Evolutionary conservation across 2,888 invertebrate species (phyloP), one percentile per base, ranked within the genome.

Genomic region (Copidosoma aretas): DNA sequence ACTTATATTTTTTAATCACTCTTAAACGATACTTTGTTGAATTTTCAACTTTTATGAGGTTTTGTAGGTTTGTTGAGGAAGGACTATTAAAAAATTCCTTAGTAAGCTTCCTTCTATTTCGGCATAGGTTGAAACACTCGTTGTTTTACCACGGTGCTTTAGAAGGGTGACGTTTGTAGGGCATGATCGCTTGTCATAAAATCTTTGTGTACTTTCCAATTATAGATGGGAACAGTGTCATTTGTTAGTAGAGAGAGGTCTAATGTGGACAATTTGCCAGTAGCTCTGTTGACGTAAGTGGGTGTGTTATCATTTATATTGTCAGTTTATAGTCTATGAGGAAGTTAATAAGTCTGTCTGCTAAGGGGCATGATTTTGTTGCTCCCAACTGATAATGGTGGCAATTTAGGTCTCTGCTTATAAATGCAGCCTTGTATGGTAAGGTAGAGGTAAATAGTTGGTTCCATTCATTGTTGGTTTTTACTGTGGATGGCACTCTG

Each of bases 301-400:
- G 51, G 61, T 1, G 52, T 12, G 15, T 39, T 52, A 17, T 51
- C 39, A 19, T 61, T 61, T 14, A 51, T 39, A 61, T 39, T 10
- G 19, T 8, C 10, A 61, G 21, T 14, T 61, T 19, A 12, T 39
- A 41, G 22, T 52, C 41, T n/a, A 21, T 39, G 5, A 61, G 21
- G 1, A 39, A n/a, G 12, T 61, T 52, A n/a, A 52, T 19, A 1
- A 52, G 15, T 12, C 52, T 61, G 25, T 51, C 51, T 5, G 52
- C 61, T 1, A 52, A 52, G 5, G 17, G n/a, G 25, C 61, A 61
- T 15, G 14, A 32, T 43, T 52, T 61, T 8, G 52, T 52, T 4
- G 32, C n/a, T 12, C 61, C 52, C 61, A 52, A 61, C 2, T 51
- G 14, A 43, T 19, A 52, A 17, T 61, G 61, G 15, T 61, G 61